A percentile compares a stretch with the other conserved stretches of the same genome.
These are phyloP conservation scores for Ophiothrix spiculata DNA, from an alignment of 35 echinoderm and acorn worm genomes.

Conservation along the genomic window DNA sequence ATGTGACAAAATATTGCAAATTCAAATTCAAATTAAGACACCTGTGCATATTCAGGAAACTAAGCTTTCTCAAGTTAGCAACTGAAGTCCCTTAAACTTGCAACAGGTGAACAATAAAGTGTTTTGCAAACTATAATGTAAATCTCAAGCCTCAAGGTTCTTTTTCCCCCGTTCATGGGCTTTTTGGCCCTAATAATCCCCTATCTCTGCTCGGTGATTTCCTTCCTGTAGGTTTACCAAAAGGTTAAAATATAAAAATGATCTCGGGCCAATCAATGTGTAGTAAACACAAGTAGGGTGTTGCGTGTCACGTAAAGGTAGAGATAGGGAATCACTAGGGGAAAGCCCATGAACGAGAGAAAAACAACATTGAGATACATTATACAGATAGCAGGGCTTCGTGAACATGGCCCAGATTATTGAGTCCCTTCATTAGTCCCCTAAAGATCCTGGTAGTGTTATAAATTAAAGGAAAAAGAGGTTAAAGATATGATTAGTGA, in stretches of 20 bases:
- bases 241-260: no score
- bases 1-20: not conserved
- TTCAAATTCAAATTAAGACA: no score
- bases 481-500: no score
- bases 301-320: no score
- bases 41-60: not conserved
- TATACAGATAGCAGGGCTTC: not conserved
- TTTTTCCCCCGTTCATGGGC: not conserved
- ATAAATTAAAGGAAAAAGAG: no score
- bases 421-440: not conserved
- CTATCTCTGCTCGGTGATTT: no score
- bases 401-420: not conserved
- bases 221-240: no score
- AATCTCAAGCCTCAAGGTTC: not conserved
- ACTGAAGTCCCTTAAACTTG: not conserved
- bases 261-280: no score
- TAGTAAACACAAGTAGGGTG: no score
- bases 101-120: not conserved
- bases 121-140: not conserved
- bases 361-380: no score
- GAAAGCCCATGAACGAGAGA: no score
- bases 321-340: no score
- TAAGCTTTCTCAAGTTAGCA: not conserved
- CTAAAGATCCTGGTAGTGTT: not conserved
- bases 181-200: not conserved